A percentile compares a stretch with the other conserved stretches of the same genome.
Conservation (phyloP, 2,113 vertebrate genomes). For the Atlantisia rogersi region DNA sequence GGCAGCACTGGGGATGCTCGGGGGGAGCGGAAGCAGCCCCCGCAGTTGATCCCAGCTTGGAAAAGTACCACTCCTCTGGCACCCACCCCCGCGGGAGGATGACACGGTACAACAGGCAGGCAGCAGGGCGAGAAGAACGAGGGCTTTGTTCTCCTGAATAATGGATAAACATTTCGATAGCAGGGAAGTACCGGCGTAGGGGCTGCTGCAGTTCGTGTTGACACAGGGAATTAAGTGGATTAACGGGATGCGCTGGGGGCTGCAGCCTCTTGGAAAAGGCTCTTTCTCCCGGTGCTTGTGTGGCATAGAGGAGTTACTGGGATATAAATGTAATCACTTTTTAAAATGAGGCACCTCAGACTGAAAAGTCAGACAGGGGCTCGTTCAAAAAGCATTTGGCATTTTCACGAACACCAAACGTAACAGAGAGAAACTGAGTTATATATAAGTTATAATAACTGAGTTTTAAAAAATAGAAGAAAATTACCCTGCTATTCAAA, state of each 20-base stretch:
- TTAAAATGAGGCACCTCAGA: neutral
- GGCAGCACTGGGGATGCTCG: neutral
- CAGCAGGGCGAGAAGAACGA: neutral
- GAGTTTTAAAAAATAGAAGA: neutral
- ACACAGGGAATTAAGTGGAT: neutral
- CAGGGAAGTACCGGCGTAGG: neutral
- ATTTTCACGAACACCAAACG: neutral
- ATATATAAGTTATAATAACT: too few relatives aligned
- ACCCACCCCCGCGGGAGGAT: neutral
- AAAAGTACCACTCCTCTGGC: neutral
- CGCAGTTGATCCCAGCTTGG: neutral
- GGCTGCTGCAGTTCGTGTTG: neutral
- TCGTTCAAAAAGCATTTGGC: neutral
- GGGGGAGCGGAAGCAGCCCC: neutral
- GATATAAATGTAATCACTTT: neutral
- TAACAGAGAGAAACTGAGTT: neutral
- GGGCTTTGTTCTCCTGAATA: constrained; percentile 36
- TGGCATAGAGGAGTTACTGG: rapidly evolving
- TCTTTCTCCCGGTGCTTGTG: rapidly evolving
- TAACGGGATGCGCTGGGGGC: neutral
- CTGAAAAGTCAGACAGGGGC: neutral
- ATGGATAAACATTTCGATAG: neutral
- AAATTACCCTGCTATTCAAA: neutral
- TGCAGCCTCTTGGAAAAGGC: neutral
- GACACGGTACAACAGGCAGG: neutral